A percentile compares a stretch with the other conserved stretches of the same genome.
Evolutionary conservation across 2,797 vertebrate species (phyloP).

Genomic region (Coregonus ussuriensis): DNA sequence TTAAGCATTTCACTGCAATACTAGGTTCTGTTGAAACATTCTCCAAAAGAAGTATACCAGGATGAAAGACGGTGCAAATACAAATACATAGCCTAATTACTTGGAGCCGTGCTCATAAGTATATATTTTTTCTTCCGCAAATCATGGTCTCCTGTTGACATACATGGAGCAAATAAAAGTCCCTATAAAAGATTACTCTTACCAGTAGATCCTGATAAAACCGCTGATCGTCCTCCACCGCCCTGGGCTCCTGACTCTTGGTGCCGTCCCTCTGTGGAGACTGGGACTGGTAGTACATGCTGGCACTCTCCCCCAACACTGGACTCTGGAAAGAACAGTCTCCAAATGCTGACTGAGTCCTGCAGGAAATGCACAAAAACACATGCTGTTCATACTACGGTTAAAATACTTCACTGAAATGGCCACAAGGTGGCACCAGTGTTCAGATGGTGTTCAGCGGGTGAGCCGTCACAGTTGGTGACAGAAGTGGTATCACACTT

Average conservation of each 20-base stretch:
- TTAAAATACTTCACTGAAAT: not conserved
- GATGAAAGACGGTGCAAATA: too few relatives aligned
- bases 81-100: too few relatives aligned
- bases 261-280: constrained; percentile 61
- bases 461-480: too few relatives aligned
- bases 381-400: not conserved
- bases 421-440: too few relatives aligned
- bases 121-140: too few relatives aligned
- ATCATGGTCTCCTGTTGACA: too few relatives aligned
- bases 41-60: too few relatives aligned
- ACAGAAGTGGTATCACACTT: too few relatives aligned
- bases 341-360: constrained; percentile 24
- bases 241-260: constrained; percentile 24
- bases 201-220: constrained; percentile 90
- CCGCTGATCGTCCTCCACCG: constrained; percentile 66
- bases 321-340: constrained; percentile 66
- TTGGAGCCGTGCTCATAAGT: too few relatives aligned
- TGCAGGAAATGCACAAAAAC: constrained; percentile 16
- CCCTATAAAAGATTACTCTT: constrained; percentile 34
- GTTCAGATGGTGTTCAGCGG: too few relatives aligned
- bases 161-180: not conserved
- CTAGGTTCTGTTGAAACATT: not conserved
- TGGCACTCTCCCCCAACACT: constrained; percentile 71
- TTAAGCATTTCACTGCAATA: not conserved
- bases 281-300: constrained; percentile 61